Percentiles rank a stretch among this genome's conserved stretches.
Evolutionary conservation across 2,113 vertebrate genomes (phyloP).

Genomic region (Odontophorus gujanensis): DNA sequence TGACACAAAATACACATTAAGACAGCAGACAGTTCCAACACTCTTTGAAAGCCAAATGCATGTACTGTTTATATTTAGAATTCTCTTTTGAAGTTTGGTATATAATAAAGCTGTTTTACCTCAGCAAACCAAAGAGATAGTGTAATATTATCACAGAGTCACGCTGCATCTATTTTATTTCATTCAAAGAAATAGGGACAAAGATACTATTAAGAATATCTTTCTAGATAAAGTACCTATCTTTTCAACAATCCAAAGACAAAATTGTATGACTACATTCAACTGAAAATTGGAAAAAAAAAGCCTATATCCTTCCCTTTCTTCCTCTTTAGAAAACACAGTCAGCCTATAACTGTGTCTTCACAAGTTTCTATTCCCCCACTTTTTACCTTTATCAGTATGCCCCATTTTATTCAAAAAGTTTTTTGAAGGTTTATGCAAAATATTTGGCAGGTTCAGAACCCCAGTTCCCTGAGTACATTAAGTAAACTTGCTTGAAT

Average conservation of each 20-base stretch:
- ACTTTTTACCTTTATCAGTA: not conserved
- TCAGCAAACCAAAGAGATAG: not conserved
- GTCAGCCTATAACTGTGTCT: not conserved
- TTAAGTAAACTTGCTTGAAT: not conserved
- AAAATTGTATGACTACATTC: not conserved
- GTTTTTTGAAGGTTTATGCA: not conserved
- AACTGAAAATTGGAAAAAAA: not conserved
- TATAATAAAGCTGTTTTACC: not conserved
- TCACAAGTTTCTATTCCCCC: not conserved
- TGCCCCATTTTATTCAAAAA: not conserved
- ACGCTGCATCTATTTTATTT: constrained; percentile 70
- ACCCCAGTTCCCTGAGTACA: not conserved
- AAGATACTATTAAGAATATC: constrained; percentile 47
- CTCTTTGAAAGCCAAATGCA: not conserved
- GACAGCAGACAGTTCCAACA: not conserved
- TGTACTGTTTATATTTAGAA: not conserved
- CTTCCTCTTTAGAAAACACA: not conserved
- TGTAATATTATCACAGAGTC: constrained; percentile 59
- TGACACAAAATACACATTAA: not conserved
- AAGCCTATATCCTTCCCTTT: not conserved
- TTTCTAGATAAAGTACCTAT: constrained; percentile 33
- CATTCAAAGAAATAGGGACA: constrained; percentile 70
- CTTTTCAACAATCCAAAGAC: not conserved
- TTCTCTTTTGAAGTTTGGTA: not conserved
- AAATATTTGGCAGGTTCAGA: not conserved